phyloP scores from a whole-genome alignment of 2,797 vertebrate genomes.

The Rhinophrynus dorsalis region DNA sequence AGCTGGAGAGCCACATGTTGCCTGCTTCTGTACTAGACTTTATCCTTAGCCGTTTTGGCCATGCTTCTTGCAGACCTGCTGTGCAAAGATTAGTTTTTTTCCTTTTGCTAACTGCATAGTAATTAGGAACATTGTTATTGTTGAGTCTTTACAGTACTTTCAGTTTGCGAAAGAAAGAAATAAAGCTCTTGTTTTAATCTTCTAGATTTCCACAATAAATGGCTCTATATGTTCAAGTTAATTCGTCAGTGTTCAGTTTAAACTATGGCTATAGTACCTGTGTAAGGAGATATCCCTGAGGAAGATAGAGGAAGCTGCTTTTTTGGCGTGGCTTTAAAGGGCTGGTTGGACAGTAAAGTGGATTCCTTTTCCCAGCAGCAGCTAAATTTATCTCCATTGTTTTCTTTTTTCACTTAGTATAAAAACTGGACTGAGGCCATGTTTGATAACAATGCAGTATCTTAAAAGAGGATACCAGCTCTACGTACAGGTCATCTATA shows the following conservation, averaged over 20 bases:
- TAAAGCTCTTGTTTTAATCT: no score
- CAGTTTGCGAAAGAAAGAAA: no score
- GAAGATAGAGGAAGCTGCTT: constrained; percentile 72
- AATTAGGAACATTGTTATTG: no score
- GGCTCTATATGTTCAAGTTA: not conserved
- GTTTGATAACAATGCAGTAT: constrained; percentile 77
- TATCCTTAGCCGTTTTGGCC: no score
- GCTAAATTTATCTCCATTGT: constrained; percentile 82
- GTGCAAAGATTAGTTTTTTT: no score
- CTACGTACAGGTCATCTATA: constrained; percentile 72
- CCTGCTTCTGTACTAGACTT: no score
- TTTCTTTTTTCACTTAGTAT: constrained; percentile 55
- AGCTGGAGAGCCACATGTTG: no score
- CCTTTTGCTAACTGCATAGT: no score
- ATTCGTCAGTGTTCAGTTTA: not conserved
- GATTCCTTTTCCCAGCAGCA: constrained; percentile 75
- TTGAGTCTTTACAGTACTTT: no score
- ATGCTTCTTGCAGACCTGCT: no score
- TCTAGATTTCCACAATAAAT: no score
- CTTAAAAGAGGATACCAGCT: constrained; percentile 74
- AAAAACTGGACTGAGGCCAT: constrained; percentile 70
- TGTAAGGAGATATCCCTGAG: constrained; percentile 59
- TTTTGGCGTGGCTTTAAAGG: constrained; percentile 71
- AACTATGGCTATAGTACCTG: not conserved
- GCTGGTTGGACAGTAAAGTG: constrained; percentile 68